A percentile compares a stretch with the other conserved stretches of the same genome.
Conservation (phyloP, 2,113 vertebrate species). For the Scophthalmus maximus region DNA sequence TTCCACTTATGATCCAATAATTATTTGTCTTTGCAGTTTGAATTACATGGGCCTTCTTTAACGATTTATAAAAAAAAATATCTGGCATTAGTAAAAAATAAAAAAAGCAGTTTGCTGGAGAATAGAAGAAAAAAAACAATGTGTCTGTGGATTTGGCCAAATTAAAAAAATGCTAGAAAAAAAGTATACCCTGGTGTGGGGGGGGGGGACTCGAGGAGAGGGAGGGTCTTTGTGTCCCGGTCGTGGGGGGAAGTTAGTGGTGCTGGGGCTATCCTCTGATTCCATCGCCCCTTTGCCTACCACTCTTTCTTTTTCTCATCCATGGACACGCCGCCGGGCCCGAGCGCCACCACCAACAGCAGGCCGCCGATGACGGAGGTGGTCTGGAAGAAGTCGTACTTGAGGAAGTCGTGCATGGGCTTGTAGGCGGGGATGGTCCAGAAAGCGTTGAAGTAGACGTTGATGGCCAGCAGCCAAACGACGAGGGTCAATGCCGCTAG, state of each 20-base stretch:
- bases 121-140: constrained; percentile 38
- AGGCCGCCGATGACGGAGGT: constrained; percentile 97
- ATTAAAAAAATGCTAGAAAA: constrained; percentile 23
- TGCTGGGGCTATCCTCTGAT: constrained; percentile 54
- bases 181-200: constrained; percentile 48
- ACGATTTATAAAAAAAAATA: constrained; percentile 22
- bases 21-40: constrained; percentile 41
- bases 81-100: constrained; percentile 35
- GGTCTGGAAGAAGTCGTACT: constrained; percentile 99
- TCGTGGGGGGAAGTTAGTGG: constrained; percentile 61
- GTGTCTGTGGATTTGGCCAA: constrained; percentile 52
- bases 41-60: constrained; percentile 32
- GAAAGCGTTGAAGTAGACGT: constrained; percentile 98
- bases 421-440: constrained; percentile 96
- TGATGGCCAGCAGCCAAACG: constrained; percentile 95
- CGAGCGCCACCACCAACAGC: constrained; percentile 96
- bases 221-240: constrained; percentile 74
- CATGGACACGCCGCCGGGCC: constrained; percentile 97
- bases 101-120: constrained; percentile 20
- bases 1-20: neutral
- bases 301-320: constrained; percentile 99
- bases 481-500: constrained; percentile 95
- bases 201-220: constrained; percentile 33
- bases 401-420: constrained; percentile 99
- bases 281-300: constrained; percentile 74